Conservation (phyloP, 2,888 invertebrate species). For the Zaprionus lineosus region DNA sequence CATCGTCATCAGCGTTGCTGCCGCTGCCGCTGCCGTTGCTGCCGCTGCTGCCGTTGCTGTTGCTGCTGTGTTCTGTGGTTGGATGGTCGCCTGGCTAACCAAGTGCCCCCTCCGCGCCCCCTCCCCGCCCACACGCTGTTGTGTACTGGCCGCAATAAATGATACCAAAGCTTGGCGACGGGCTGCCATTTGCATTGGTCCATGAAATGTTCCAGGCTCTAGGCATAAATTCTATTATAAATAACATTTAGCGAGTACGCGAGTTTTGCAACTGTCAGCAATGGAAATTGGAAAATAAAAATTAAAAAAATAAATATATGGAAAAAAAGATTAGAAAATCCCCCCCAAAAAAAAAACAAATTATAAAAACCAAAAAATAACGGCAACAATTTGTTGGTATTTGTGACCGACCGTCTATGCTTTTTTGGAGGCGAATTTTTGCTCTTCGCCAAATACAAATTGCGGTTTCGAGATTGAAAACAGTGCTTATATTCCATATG, state of each 20-base stretch:
- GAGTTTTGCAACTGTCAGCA: slow-evolving; percentile 73
- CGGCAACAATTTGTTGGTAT: neutral
- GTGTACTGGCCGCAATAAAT: slow-evolving; percentile 15
- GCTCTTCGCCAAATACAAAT: slow-evolving; percentile 52
- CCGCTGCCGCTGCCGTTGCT: too few species aligned
- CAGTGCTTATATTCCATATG: slow-evolving; percentile 9
- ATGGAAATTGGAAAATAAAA: slow-evolving; percentile 62
- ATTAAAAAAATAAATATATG: slow-evolving; percentile 8
- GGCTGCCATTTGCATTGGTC: slow-evolving; percentile 69
- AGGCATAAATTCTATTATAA: slow-evolving; percentile 76
- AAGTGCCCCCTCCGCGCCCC: neutral
- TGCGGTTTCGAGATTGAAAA: slow-evolving; percentile 71
- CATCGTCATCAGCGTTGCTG: too few species aligned
- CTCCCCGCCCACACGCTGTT: neutral
- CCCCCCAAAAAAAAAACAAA: neutral
- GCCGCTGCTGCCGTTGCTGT: slow-evolving; percentile 48
- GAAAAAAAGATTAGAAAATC: slow-evolving; percentile 1
- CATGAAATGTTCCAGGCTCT: slow-evolving; percentile 35
- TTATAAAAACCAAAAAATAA: neutral
- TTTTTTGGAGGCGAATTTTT: neutral
- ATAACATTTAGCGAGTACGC: slow-evolving; percentile 67
- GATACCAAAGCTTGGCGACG: slow-evolving; percentile 46
- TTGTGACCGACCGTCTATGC: neutral
- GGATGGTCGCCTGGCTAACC: too few species aligned
- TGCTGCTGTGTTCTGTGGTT: slow-evolving; percentile 67